Evolutionary conservation across 2,797 vertebrate species (phyloP), one percentile per base, ranked within the genome.

Genomic region (Champsocephalus esox): DNA sequence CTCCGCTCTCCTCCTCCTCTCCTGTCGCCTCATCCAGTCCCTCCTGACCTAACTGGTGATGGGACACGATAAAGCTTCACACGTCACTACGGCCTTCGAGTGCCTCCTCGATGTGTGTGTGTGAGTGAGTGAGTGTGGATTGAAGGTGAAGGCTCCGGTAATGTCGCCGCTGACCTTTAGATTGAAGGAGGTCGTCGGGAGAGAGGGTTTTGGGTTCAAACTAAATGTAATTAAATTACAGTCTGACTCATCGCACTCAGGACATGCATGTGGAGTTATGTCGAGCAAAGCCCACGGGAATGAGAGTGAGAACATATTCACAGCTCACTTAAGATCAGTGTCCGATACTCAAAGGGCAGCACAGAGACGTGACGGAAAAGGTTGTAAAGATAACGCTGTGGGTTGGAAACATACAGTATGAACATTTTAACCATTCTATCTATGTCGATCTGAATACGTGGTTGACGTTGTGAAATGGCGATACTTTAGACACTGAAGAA

Each of bases 81-180:
- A 48, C 49, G 24, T 71, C 78, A 77, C 43, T 0, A 66, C 2
- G 64, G 55, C 32, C 44, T 32, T 82, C 56, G 51, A 72, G 50
- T 68, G 55, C 61, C 68, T 43, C 62, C 70, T 50, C 46, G 52
- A 10, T 28, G 0, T 12, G 19, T 19, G 0, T 14, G 7, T 38
- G 17, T 56, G 45, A 38, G 52, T 49, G 67, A 44, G 63, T 48
- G 69, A 14, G 60, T 38, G 70, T 61, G 60, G 50, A 67, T 46
- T 77, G 60, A 81, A 73, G 74, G 77, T 77, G 75, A 87, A 75
- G 70, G 75, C 67, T 70, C 7, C 17, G 2, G n/a, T 66, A 45
- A 59, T 48, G 14, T 77, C 32, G 8, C 66, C 1, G 6, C 9
- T 56, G 28, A 10, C 41, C 45, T 67, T 55, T 11, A 41, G 50